A percentile compares a stretch with the other conserved stretches of the same genome.
phyloP scores from a whole-genome alignment of 2,113 vertebrate genomes.

The Jacana jacana region DNA sequence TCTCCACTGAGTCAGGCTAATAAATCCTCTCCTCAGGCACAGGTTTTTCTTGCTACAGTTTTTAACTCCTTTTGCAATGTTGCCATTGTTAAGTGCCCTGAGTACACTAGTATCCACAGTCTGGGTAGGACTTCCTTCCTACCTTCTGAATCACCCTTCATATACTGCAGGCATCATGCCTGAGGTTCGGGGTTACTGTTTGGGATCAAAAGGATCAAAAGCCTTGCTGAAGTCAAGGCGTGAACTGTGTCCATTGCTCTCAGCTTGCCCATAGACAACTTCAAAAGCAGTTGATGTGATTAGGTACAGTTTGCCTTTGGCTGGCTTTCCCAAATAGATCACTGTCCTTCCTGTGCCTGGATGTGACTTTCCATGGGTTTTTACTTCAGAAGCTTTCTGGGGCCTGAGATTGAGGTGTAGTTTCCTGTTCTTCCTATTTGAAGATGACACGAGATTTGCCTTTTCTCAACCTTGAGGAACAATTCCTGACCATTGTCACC shows the following conservation, averaged over 20 bases:
- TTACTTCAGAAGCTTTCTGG: background rate
- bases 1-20: background rate
- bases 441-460: background rate
- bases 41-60: background rate
- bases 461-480: background rate
- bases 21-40: background rate
- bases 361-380: background rate
- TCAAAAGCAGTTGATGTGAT: fast-evolving
- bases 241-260: background rate
- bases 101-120: background rate
- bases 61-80: background rate
- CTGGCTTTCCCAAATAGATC: background rate
- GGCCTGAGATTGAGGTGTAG: background rate
- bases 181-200: background rate
- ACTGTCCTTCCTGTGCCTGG: background rate
- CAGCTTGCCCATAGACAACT: background rate
- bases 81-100: background rate
- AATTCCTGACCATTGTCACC: background rate
- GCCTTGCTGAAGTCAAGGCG: background rate
- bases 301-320: background rate
- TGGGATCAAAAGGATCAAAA: background rate
- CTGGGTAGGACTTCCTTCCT: background rate
- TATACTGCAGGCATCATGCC: background rate
- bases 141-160: background rate
- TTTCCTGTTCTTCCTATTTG: background rate